Base-by-base conservation (phyloP, 1,140 invertebrate species). In the Nasonia longicornis region DNA sequence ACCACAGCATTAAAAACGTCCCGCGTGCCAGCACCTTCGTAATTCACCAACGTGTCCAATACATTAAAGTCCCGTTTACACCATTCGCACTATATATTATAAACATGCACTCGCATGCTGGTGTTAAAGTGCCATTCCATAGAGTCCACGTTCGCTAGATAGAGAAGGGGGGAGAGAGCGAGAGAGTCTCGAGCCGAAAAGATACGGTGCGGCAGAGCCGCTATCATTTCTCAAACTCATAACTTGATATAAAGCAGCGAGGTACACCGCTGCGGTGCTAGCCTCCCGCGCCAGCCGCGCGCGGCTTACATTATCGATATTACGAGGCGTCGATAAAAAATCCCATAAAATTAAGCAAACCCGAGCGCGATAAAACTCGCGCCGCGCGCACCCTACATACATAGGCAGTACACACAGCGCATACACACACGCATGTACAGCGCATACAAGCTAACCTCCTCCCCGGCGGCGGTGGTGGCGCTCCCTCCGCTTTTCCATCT, bases 301-400 rank as follows among this genome's bases (percentile, higher is more conserved):
- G 83, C 84, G 81, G 84, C 87, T 89, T 89, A 87, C 89, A 90
- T 90, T 90, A 90, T 90, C 89, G 88, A 90, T 90, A 90, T 90
- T 90, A 90, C 89, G 88, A 89, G 87, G 86, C 87, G 88, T 87
- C 88, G 89, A 90, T 90, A 90, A 90, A 90, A 80, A 90, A 89
- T 89, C 87, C 87, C 89, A 90, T 90, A 90, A 90, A 90, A 90
- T 90, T 90, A 90, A 89, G 87, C 87, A 90, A 89, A 87, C 85
- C 85, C 87, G 84, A 76, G 84, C 82, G 83, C 84, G 85, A 87
- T 89, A 88, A 88, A 89, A 89, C 83, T 86, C 72, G 74, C 58
- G 77, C 70, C 58, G 79, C 66, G 71, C 42, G 63, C 38, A 80
- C 70, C 66, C 6, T 1, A 26, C 26, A 26, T 26, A 26, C 26